A percentile compares a stretch with the other conserved stretches of the same genome.
Evolutionary conservation across 2,113 vertebrate genomes (phyloP).

Genomic region (Plecotus auritus): DNA sequence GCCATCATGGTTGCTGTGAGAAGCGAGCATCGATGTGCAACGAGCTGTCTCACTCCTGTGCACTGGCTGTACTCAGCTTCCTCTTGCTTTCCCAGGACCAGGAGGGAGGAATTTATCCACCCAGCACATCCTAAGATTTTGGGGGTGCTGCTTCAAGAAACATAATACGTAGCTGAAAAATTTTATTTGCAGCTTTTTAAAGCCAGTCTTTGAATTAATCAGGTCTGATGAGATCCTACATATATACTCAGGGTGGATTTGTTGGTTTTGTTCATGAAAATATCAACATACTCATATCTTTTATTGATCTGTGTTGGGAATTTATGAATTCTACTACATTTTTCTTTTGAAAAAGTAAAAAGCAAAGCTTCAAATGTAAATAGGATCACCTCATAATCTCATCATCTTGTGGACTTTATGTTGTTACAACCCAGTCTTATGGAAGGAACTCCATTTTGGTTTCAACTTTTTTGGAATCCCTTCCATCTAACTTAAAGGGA

Average conservation of each 20-base stretch:
- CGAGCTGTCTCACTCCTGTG: no score
- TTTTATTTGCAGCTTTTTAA: neutral
- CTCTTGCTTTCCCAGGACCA: neutral
- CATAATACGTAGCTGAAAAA: neutral
- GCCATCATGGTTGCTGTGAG: neutral
- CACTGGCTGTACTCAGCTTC: rapidly evolving
- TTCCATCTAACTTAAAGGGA: neutral
- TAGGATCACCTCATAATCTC: neutral
- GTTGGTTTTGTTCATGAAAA: neutral
- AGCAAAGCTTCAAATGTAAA: neutral
- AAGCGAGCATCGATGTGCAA: rapidly evolving
- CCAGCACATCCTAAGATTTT: neutral
- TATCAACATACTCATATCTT: neutral
- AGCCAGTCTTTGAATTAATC: neutral
- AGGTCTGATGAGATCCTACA: neutral
- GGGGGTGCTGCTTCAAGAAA: neutral
- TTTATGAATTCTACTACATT: neutral
- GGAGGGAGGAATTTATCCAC: neutral
- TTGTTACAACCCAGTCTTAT: neutral
- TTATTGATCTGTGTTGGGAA: neutral
- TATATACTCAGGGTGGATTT: neutral
- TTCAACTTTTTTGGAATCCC: neutral
- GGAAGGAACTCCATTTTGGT: neutral
- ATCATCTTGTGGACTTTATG: neutral
- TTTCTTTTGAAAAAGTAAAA: neutral